These are phyloP conservation scores for Oryzias melastigma DNA, from an alignment of 2,113 vertebrate genomes.

Conservation along the genomic window DNA sequence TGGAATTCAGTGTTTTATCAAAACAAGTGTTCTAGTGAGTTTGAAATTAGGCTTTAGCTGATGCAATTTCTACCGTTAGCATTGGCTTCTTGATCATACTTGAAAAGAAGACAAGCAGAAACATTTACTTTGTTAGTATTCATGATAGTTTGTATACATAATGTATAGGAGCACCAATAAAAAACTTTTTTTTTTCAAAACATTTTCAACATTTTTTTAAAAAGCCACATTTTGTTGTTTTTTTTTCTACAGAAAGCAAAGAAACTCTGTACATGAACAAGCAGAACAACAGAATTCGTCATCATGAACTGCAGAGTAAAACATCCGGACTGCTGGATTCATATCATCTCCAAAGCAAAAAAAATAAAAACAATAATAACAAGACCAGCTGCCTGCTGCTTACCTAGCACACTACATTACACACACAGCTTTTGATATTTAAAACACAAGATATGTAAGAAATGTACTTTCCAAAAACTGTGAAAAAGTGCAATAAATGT, in stretches of 20 bases:
- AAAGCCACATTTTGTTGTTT: slow-evolving; percentile 85
- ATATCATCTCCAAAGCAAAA: slow-evolving; percentile 68
- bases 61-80: too few relatives aligned
- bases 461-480: slow-evolving; percentile 87
- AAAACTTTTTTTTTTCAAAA: slow-evolving; percentile 58
- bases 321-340: slow-evolving; percentile 68
- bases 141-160: slow-evolving; percentile 78
- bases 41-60: not conserved
- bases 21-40: too few relatives aligned
- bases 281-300: slow-evolving; percentile 84
- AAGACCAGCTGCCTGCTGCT: slow-evolving; percentile 83
- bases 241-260: slow-evolving; percentile 93
- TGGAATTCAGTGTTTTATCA: too few relatives aligned
- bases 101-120: slow-evolving; percentile 65
- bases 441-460: slow-evolving; percentile 92
- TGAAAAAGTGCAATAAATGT: slow-evolving; percentile 96
- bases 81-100: not conserved
- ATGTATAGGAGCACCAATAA: slow-evolving; percentile 77
- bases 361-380: slow-evolving; percentile 76
- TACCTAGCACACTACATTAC: slow-evolving; percentile 86
- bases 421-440: slow-evolving; percentile 84
- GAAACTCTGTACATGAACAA: slow-evolving; percentile 89
- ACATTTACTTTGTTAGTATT: slow-evolving; percentile 77
- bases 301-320: slow-evolving; percentile 71
- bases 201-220: slow-evolving; percentile 75